phyloP scores from a whole-genome alignment of 2,888 invertebrate species.

The Cephalotes varians region DNA sequence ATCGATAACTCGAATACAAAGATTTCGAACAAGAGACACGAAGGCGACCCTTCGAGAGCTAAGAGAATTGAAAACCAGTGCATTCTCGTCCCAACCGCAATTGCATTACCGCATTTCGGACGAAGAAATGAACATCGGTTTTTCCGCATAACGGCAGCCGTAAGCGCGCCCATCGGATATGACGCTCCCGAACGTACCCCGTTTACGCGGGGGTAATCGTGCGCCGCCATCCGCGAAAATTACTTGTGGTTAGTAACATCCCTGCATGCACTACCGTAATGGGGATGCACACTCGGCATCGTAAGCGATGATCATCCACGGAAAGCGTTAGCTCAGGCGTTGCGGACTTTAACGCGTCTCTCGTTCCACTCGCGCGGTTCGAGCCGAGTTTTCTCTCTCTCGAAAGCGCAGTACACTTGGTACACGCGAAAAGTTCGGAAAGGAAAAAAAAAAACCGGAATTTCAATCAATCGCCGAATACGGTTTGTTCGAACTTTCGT shows the following conservation, averaged over 20 bases:
- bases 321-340: constrained; percentile 11
- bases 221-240: constrained; percentile 40
- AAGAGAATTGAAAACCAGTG: background rate
- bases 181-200: background rate
- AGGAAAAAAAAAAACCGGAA: background rate
- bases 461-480: constrained; percentile 43
- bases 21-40: background rate
- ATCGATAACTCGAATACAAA: constrained; percentile 10
- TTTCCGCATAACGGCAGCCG: background rate
- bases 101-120: background rate
- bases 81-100: background rate
- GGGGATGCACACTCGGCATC: constrained; percentile 25
- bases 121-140: background rate
- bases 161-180: constrained; percentile 10
- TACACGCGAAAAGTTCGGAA: background rate
- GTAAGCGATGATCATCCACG: constrained; percentile 32
- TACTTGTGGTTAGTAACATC: constrained; percentile 43
- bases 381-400: background rate
- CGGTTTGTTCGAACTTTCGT: constrained; percentile 13
- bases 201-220: constrained; percentile 10
- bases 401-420: background rate
- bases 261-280: background rate
- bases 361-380: background rate
- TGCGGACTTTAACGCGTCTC: background rate
- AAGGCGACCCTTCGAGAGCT: background rate